Evolutionary conservation across 2,888 invertebrate genomes (phyloP), one percentile per base, ranked within the genome.

Genomic region (Chrysolina haemoptera): DNA sequence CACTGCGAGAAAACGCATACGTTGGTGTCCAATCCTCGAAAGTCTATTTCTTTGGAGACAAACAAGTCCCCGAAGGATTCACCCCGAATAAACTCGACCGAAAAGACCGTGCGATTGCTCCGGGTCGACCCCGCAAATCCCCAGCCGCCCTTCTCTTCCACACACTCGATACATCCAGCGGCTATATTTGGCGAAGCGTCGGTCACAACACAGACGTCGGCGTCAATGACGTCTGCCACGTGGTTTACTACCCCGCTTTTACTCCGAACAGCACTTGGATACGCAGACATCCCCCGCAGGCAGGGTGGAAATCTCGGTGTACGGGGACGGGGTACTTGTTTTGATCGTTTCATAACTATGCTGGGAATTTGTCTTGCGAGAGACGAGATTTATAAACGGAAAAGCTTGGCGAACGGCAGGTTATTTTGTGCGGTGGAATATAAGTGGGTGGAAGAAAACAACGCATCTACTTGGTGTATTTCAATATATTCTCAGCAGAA

Each of bases 141-240:
- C 46, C 55, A 55, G 12, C 11, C 22, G 12, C 16, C 16, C 27
- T 14, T 59, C 59, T 35, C 59, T n/a, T 35, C 22, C 59, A 35
- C 59, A 59, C 59, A 27, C 59, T n/a, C 9, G 35, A 35, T 59
- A n/a, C 59, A 53, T 40, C 55, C 40, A 20, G 40, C 18, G 55
- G 59, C 59, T 59, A 59, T 35, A 59, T 59, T 59, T 59, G 59
- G 27, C 59, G 35, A 59, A 69, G 62, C 71, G 72, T 67, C 75
- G 67, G 43, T 43, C 55, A 67, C 70, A 70, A 71, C 63, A 73
- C 62, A 75, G 75, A 75, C 75, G 75, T 62, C 77, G 77, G 71
- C 74, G 74, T 75, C 73, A 68, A 62, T 75, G 70, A 74, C 70
- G 71, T 74, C 72, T 73, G 68, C 65, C 74, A 74, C 74, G 63